Percentiles rank a stretch among this genome's conserved stretches.
These are phyloP conservation scores for Lasioglossum marginatum DNA, from an alignment of 2,888 invertebrate species.

Conservation along the genomic window DNA sequence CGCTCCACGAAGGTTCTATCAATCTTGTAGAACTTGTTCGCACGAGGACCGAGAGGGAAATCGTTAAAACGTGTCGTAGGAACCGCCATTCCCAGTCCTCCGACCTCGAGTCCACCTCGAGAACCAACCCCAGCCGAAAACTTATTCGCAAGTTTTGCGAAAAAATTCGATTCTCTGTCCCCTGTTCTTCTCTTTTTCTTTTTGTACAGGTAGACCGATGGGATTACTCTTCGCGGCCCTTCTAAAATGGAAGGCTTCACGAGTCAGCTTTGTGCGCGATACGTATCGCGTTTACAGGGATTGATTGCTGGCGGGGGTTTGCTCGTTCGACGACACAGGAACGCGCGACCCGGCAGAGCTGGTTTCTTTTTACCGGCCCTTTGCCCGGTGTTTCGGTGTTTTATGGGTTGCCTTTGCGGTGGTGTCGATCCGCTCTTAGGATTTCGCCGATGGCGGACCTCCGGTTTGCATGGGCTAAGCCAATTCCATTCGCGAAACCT, in stretches of 20 bases:
- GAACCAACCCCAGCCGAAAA: neutral
- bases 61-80: neutral
- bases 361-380: conserved; percentile 1
- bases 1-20: neutral
- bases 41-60: neutral
- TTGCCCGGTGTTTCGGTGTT: neutral
- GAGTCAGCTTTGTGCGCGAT: conserved; percentile 38
- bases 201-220: neutral
- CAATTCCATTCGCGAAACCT: neutral
- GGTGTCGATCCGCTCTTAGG: neutral
- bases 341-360: neutral
- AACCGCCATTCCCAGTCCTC: neutral
- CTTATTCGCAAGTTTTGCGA: conserved; percentile 21
- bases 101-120: neutral
- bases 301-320: conserved; percentile 40
- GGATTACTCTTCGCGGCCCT: conserved; percentile 39
- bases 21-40: neutral
- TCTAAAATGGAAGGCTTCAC: conserved; percentile 37
- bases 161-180: conserved; percentile 15
- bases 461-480: neutral
- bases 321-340: neutral
- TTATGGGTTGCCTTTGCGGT: conserved; percentile 9
- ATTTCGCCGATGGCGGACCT: neutral
- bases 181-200: conserved; percentile 16
- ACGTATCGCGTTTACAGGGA: conserved; percentile 47